Evolutionary conservation across 2,797 vertebrate genomes (phyloP).

Genomic region (Yasuhikotakia modesta): DNA sequence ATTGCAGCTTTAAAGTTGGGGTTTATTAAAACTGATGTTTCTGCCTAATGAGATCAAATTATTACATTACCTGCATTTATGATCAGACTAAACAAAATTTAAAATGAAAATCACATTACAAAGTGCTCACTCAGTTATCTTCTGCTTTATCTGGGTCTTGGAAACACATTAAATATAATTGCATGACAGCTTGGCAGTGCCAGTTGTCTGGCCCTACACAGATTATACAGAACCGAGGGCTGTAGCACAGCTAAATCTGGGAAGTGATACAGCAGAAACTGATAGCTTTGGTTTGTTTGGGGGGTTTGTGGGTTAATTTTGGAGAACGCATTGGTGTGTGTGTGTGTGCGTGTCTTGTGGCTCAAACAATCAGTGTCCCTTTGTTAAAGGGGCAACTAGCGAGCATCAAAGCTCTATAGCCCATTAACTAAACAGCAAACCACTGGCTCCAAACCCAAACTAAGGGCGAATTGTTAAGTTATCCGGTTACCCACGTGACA

Average conservation of each 20-base stretch:
- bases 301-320: slow-evolving; percentile 2
- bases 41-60: slow-evolving; percentile 8
- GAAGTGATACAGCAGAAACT: slow-evolving; percentile 23
- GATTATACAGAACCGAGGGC: slow-evolving; percentile 68
- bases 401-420: slow-evolving; percentile 69
- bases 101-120: slow-evolving; percentile 65
- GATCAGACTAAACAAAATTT: no score
- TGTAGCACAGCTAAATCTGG: slow-evolving; percentile 17
- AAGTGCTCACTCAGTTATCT: slow-evolving; percentile 56
- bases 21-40: not conserved
- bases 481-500: slow-evolving; percentile 53
- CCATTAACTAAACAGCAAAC: slow-evolving; percentile 74
- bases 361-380: slow-evolving; percentile 72
- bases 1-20: not conserved
- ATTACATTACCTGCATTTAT: slow-evolving; percentile 8
- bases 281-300: slow-evolving; percentile 47
- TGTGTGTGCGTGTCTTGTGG: slow-evolving; percentile 1
- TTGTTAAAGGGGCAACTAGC: slow-evolving; percentile 67
- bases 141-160: slow-evolving; percentile 65
- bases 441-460: slow-evolving; percentile 52
- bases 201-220: slow-evolving; percentile 64
- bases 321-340: slow-evolving; percentile 18
- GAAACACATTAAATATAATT: slow-evolving; percentile 59
- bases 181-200: slow-evolving; percentile 65
- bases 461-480: slow-evolving; percentile 6